A percentile compares a stretch with the other conserved stretches of the same genome.
These are phyloP conservation scores for Zootoca vivipara DNA, from an alignment of 2,113 vertebrate species.

Conservation along the genomic window DNA sequence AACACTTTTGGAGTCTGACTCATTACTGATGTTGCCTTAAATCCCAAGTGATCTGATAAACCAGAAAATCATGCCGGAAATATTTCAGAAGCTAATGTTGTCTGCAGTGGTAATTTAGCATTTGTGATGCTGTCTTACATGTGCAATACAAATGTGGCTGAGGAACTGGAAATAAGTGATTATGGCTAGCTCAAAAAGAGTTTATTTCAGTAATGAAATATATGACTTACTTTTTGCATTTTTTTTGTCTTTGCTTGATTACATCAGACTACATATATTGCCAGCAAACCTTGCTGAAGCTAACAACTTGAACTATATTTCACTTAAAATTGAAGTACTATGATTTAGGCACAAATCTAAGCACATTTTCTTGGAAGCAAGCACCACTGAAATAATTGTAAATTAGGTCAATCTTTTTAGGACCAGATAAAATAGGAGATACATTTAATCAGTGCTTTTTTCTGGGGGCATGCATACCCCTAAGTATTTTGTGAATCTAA, in stretches of 20 bases:
- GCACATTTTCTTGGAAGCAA: not conserved
- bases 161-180: slow-evolving; percentile 7
- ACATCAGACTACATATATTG: not conserved
- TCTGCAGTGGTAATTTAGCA: not conserved
- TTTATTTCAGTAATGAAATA: not conserved
- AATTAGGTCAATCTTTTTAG: not conserved
- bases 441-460: too few species aligned
- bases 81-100: not conserved
- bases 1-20: not conserved
- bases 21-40: not conserved
- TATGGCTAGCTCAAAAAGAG: not conserved
- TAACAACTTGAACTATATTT: not conserved
- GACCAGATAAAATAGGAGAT: too few species aligned
- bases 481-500: too few species aligned
- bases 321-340: not conserved
- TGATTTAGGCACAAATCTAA: not conserved
- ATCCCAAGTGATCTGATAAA: not conserved
- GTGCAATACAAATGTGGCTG: not conserved
- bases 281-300: not conserved
- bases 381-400: not conserved
- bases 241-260: not conserved
- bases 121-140: not conserved
- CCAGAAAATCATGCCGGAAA: slow-evolving; percentile 1
- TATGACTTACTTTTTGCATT: too few species aligned
- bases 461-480: too few species aligned